Evolutionary conservation across 2,113 vertebrate species (phyloP), one percentile per base, ranked within the genome.

Genomic region (Origma solitaria): DNA sequence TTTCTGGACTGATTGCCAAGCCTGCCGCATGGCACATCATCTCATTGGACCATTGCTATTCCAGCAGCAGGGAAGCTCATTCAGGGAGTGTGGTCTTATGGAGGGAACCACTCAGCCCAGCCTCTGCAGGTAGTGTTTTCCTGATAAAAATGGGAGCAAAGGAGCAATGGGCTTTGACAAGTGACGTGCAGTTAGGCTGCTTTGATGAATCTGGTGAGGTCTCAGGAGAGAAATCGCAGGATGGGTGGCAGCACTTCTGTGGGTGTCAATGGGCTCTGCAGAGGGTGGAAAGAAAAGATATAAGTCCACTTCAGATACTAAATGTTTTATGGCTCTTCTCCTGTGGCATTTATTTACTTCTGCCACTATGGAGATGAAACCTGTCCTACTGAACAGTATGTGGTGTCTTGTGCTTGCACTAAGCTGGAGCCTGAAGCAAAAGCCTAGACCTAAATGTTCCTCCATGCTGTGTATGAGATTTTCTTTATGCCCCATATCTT

Each of bases 401-500:
- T 56, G 17, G 19, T 50, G 54, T 64, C 68, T 87, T 73, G 21
- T 77, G 33, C 85, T 91, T 54, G 79, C 33, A 37, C 61, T 90
- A 44, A 87, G 83, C 54, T 33, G 35, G 33, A 95, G 79, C 78
- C 93, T 68, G 71, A 81, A 93, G 79, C 71, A 90, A 86, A 86
- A 88, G 37, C 80, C 30, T 24, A 77, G 40, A 80, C 51, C 12
- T 91, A 90, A 92, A 87, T 71, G 54, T 71, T 77, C 68, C 44
- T 96, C 69, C 22, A 30, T 70, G 88, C 79, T 28, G 38, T 0
- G 3, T 54, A 88, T 77, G 56, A 51, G 51, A 80, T 88, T 95
- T 93, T 82, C 82, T 94, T 86, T 91, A 88, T 83, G 64, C 62
- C 82, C 60, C 95, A 16, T 70, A 86, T 86, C 60, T 93, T 92